Percentiles rank a stretch among this genome's conserved stretches.
Evolutionary conservation across 2,113 vertebrate genomes (phyloP).

Genomic region (Danionella cerebrum): DNA sequence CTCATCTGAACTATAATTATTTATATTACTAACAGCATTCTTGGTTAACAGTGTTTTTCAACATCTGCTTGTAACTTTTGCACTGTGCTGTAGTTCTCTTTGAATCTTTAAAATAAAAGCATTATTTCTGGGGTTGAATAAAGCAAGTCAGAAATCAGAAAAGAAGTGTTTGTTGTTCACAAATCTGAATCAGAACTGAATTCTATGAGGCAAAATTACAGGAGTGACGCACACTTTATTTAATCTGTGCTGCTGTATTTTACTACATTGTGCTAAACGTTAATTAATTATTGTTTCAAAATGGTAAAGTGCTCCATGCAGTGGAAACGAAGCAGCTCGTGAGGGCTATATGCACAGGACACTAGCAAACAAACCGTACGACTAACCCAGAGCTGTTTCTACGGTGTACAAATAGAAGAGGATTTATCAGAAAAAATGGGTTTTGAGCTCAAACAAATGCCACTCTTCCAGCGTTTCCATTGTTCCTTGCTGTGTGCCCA

Average conservation of each 20-base stretch:
- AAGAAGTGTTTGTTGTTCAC: neutral
- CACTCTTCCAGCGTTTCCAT: no score
- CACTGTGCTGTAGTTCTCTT: no score
- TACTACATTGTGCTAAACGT: no score
- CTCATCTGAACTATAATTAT: no score
- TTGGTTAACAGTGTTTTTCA: no score
- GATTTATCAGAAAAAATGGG: no score
- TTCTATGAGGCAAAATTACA: neutral
- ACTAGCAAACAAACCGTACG: neutral
- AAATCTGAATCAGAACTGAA: neutral
- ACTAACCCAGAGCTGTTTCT: neutral
- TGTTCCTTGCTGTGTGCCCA: no score
- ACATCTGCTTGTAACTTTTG: no score
- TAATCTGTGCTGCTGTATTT: neutral
- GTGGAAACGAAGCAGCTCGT: slow-evolving; percentile 53
- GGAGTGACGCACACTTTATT: neutral
- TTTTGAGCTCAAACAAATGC: no score
- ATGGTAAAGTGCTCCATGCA: slow-evolving; percentile 71
- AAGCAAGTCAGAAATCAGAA: neutral
- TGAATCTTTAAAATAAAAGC: no score
- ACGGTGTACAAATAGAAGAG: neutral
- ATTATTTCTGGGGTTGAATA: neutral
- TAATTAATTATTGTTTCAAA: slow-evolving; percentile 42
- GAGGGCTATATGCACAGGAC: slow-evolving; percentile 23
- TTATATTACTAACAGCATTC: no score